These are phyloP conservation scores for Enteromius trimaculatus DNA, from an alignment of 2,797 vertebrate species.

Conservation along the genomic window DNA sequence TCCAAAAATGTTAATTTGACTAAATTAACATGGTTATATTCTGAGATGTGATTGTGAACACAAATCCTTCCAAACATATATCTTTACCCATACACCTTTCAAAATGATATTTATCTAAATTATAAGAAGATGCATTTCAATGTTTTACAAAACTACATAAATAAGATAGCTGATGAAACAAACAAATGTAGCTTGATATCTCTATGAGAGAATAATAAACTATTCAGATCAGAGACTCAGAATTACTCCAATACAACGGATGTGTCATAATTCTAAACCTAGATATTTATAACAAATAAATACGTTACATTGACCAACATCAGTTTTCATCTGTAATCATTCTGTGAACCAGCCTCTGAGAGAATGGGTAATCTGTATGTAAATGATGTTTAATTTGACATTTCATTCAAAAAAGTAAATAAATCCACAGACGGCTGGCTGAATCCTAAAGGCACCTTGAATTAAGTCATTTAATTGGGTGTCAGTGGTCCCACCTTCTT, in stretches of 20 bases:
- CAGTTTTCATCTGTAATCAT: not conserved
- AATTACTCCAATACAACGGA: not conserved
- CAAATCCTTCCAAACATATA: not conserved
- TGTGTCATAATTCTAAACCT: not conserved
- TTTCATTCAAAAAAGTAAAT: slow-evolving; percentile 25
- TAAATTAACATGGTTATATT: not conserved
- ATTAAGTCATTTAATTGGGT: slow-evolving; percentile 51
- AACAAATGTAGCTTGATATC: not conserved
- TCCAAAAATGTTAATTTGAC: not conserved
- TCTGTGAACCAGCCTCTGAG: slow-evolving; percentile 8
- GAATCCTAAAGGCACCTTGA: slow-evolving; percentile 60
- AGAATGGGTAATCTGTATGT: not conserved
- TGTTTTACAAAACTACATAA: not conserved
- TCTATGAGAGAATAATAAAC: slow-evolving; percentile 7
- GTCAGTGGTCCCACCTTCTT: slow-evolving; percentile 4
- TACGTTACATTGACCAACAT: not conserved
- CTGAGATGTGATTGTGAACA: not conserved
- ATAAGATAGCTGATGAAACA: slow-evolving; percentile 8
- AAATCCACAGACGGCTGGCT: slow-evolving; percentile 44
- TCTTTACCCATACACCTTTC: not conserved
- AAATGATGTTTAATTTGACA: slow-evolving; percentile 19
- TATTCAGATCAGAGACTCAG: not conserved
- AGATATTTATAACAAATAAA: not conserved
- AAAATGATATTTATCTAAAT: slow-evolving; percentile 8
- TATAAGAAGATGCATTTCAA: not conserved